Base-by-base conservation (phyloP, 1,140 invertebrate genomes). In the Hyposmocoma kahamanoa region DNA sequence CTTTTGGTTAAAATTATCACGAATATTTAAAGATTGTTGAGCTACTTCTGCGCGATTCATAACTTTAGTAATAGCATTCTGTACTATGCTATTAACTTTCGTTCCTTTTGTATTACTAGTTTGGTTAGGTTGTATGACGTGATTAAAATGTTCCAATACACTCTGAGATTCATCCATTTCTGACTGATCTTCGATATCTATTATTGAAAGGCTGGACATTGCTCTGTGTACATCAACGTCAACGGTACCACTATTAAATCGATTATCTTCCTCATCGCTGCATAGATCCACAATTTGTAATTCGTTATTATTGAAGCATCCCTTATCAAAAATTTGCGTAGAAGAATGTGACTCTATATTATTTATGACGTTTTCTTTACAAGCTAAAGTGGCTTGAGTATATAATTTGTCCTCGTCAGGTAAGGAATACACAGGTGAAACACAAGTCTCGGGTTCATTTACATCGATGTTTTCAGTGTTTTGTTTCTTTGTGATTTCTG, bases 391-490 rank as follows among this genome's bases (percentile, higher is more conserved):
- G 11, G 5, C 11, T 5, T 6, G 5, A 26, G 24, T 26, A 26
- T 5, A 11, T 55, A n/a, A 30, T 28, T 49, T 43, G 5, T 63
- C 61, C 36, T 53, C 52, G 32, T 63, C 56, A 11, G 48, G n/a
- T 20, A 60, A 32, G 0, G 62, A 64, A 28, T 57, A 60, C 6
- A 56, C 54, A n/a, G 57, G 53, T 8, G 61, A 60, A 15, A 11
- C 13, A 17, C 32, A 36, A 17, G 10, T 13, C 19, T 28, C 17
- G 22, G 6, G 21, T 26, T 36, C 17, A 4, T 38, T 22, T 22
- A 10, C 11, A 6, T 21, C 19, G 10, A n/a, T n/a, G 9, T 50
- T n/a, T 26, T 43, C 21, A 47, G 11, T 28, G 18, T 15, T 6
- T 11, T 6, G 5, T 26, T 5, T 11, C 24, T 26, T 26, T 26